These are phyloP conservation scores for Meta bourneti DNA, from an alignment of 2,888 invertebrate genomes.

Conservation along the genomic window DNA sequence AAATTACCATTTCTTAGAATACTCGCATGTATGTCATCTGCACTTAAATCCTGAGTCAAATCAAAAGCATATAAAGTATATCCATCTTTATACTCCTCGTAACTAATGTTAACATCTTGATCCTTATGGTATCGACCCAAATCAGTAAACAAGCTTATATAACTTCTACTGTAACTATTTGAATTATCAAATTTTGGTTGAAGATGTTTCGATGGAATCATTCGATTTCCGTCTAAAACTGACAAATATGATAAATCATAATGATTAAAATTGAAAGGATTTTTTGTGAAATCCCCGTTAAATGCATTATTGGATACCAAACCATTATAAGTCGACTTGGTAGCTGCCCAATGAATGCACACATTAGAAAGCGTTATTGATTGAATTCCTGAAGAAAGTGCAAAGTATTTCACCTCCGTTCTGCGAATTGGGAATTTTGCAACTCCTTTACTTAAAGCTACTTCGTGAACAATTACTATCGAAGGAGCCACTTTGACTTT, in stretches of 20 bases:
- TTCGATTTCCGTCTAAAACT: background rate
- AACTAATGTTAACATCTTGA: slow-evolving; percentile 29
- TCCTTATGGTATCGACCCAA: slow-evolving; percentile 10
- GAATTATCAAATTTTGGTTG: slow-evolving; percentile 5
- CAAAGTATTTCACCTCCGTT: slow-evolving; percentile 41
- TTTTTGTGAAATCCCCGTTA: slow-evolving; percentile 24
- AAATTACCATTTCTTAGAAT: slow-evolving; percentile 15
- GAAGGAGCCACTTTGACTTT: slow-evolving; percentile 29
- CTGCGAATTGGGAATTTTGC: background rate
- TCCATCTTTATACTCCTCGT: slow-evolving; percentile 11
- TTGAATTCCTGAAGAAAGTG: slow-evolving; percentile 9
- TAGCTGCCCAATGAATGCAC: slow-evolving; percentile 34
- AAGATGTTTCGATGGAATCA: background rate
- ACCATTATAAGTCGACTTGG: slow-evolving; percentile 16
- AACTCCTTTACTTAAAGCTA: slow-evolving; percentile 1
- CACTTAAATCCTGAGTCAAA: slow-evolving; percentile 2
- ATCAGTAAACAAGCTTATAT: slow-evolving; percentile 31
- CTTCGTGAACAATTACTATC: slow-evolving; percentile 27
- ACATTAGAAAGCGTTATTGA: slow-evolving; percentile 29
- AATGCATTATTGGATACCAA: slow-evolving; percentile 23
- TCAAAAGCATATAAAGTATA: slow-evolving; percentile 9
- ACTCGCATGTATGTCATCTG: background rate
- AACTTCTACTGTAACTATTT: background rate
- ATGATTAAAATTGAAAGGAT: slow-evolving; percentile 17
- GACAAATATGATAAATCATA: slow-evolving; percentile 10